These are phyloP conservation scores for Drosophila phalerata DNA, from an alignment of 2,888 invertebrate genomes.

Conservation along the genomic window DNA sequence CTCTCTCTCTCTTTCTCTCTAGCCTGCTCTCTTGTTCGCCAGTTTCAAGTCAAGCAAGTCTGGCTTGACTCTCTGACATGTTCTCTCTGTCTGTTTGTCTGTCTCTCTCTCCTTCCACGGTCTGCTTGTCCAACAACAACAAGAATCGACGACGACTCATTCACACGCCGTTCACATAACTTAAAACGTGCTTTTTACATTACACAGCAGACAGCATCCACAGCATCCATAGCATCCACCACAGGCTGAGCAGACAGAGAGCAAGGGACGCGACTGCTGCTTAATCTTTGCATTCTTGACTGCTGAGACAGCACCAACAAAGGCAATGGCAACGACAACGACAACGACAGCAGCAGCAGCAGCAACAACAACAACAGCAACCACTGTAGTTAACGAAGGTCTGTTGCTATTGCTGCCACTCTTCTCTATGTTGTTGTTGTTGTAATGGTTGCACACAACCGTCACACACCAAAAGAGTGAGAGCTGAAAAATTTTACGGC, in stretches of 20 bases:
- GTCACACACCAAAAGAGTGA: slow-evolving; percentile 31
- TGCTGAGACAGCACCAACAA: slow-evolving; percentile 53
- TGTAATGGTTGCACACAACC: slow-evolving; percentile 33
- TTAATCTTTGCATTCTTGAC: slow-evolving; percentile 71
- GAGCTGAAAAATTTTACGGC: slow-evolving; percentile 62
- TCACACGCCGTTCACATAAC: slow-evolving; percentile 77
- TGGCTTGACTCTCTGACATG: slow-evolving; percentile 24
- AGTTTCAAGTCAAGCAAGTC: slow-evolving; percentile 35
- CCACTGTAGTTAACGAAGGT: slow-evolving; percentile 42
- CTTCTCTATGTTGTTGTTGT: slow-evolving; percentile 23
- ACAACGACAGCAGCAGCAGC: slow-evolving; percentile 18
- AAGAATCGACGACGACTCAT: slow-evolving; percentile 50
- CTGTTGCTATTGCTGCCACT: slow-evolving; percentile 10
- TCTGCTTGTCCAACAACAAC: slow-evolving; percentile 4
- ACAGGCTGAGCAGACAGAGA: slow-evolving; percentile 28
- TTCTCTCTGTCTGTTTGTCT: not conserved
- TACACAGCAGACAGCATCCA: slow-evolving; percentile 34
- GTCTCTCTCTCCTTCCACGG: not conserved
- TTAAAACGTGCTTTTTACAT: slow-evolving; percentile 77
- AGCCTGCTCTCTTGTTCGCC: not conserved
- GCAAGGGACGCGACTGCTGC: slow-evolving; percentile 48
- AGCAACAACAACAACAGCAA: slow-evolving; percentile 7
- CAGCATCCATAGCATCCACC: slow-evolving; percentile 7
- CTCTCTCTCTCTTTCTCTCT: slow-evolving; percentile 17
- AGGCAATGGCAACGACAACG: slow-evolving; percentile 27